These are phyloP conservation scores for Drosophila erecta DNA, from an alignment of 1,140 invertebrate species.

Conservation along the genomic window DNA sequence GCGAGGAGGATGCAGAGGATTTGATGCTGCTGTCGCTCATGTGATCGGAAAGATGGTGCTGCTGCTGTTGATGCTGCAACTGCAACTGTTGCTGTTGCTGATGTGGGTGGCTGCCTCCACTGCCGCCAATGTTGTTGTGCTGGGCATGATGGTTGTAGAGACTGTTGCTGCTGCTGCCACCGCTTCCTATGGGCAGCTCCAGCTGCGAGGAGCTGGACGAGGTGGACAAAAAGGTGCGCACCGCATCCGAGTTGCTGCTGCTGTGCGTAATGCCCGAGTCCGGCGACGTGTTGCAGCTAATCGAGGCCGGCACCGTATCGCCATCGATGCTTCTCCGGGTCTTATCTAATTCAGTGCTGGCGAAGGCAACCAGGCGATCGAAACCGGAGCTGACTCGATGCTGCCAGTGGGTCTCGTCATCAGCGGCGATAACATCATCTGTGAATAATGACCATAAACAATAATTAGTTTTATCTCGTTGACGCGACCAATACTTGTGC, in stretches of 20 bases:
- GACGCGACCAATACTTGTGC: background rate
- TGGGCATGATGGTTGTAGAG: slow-evolving; percentile 47
- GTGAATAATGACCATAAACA: background rate
- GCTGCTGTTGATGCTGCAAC: slow-evolving; percentile 42
- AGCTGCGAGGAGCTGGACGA: slow-evolving; percentile 83
- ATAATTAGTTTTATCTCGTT: slow-evolving; percentile 3
- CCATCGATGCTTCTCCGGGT: slow-evolving; percentile 90
- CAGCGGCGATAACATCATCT: slow-evolving; percentile 85
- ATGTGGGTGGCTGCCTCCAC: slow-evolving; percentile 11
- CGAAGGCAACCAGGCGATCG: slow-evolving; percentile 93
- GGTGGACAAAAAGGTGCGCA: slow-evolving; percentile 86
- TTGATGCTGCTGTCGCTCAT: slow-evolving; percentile 80
- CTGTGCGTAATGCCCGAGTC: slow-evolving; percentile 89
- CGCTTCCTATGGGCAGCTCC: slow-evolving; percentile 74
- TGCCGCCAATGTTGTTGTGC: slow-evolving; percentile 17
- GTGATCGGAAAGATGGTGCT: slow-evolving; percentile 63
- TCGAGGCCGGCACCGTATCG: slow-evolving; percentile 84
- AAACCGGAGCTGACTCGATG: slow-evolving; percentile 93
- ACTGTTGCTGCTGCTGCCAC: slow-evolving; percentile 54
- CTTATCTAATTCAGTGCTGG: slow-evolving; percentile 92
- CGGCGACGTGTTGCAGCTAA: slow-evolving; percentile 89
- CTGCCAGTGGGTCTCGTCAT: slow-evolving; percentile 90
- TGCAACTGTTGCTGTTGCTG: slow-evolving; percentile 30
- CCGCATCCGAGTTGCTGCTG: slow-evolving; percentile 85
- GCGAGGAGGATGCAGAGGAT: slow-evolving; percentile 61